Percentiles rank a stretch among this genome's conserved stretches.
phyloP scores from a whole-genome alignment of 2,797 vertebrate genomes.

The Mus minutoides region DNA sequence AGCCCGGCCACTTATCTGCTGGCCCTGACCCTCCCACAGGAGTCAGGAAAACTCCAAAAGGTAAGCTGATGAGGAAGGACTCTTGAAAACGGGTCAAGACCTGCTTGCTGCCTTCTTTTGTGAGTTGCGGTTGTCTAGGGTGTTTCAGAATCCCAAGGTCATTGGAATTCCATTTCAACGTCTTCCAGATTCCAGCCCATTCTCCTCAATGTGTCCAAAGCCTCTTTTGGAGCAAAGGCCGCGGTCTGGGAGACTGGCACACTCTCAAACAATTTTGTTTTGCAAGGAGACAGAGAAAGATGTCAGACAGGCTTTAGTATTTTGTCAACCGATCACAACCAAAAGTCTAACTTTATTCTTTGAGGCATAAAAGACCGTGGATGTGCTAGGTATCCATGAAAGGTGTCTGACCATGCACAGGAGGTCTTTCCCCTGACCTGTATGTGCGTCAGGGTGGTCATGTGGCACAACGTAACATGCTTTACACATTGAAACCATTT shows the following conservation, averaged over 20 bases:
- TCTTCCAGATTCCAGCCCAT: not conserved
- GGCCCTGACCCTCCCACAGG: not conserved
- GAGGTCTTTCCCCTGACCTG: fast-evolving
- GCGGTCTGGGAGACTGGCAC: slow-evolving; percentile 37
- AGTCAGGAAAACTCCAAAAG: not conserved
- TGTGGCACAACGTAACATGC: too few species aligned
- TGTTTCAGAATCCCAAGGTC: not conserved
- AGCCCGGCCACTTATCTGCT: not conserved
- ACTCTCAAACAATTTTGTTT: slow-evolving; percentile 1
- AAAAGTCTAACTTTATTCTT: slow-evolving; percentile 27
- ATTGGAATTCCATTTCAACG: not conserved
- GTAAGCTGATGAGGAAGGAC: not conserved
- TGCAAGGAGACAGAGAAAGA: not conserved
- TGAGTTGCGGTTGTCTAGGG: not conserved
- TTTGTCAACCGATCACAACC: not conserved
- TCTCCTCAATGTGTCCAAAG: not conserved
- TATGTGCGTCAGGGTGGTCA: not conserved
- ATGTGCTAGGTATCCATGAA: not conserved
- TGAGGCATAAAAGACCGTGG: not conserved
- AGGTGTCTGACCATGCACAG: not conserved
- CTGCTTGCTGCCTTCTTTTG: not conserved
- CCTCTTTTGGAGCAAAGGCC: slow-evolving; percentile 7
- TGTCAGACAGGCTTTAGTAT: not conserved
- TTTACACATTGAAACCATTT: not conserved
- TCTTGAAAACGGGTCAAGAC: fast-evolving